A percentile compares a stretch with the other conserved stretches of the same genome.
Evolutionary conservation across 1,140 invertebrate genomes (phyloP).

Genomic region (Notospermus geniculatus): DNA sequence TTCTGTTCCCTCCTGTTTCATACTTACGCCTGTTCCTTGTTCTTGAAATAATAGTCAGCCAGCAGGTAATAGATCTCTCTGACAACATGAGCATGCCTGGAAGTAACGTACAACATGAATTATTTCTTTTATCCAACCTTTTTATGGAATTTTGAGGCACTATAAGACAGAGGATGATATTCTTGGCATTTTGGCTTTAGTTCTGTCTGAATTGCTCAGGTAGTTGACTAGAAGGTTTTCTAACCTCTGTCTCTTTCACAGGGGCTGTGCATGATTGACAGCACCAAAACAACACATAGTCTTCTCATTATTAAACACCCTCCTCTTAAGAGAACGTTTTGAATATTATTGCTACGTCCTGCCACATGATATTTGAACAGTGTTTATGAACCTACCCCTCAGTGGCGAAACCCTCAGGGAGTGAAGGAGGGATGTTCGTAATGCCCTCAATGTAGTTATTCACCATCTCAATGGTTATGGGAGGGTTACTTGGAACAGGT

Average conservation of each 20-base stretch:
- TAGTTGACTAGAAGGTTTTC: too few relatives aligned
- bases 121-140: background rate
- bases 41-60: slow-evolving; percentile 91
- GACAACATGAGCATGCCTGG: slow-evolving; percentile 32
- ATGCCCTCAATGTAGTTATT: slow-evolving; percentile 46
- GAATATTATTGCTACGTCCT: too few relatives aligned
- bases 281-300: too few relatives aligned
- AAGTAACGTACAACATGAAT: background rate
- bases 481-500: slow-evolving; percentile 58
- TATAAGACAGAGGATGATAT: background rate
- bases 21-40: slow-evolving; percentile 66
- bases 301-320: too few relatives aligned
- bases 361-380: too few relatives aligned
- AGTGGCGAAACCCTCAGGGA: background rate
- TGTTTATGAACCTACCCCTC: background rate
- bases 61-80: slow-evolving; percentile 82
- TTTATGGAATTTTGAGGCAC: background rate
- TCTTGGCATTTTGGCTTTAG: too few relatives aligned
- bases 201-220: too few relatives aligned
- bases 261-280: too few relatives aligned
- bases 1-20: slow-evolving; percentile 4
- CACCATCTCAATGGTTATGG: slow-evolving; percentile 27
- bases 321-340: too few relatives aligned
- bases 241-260: too few relatives aligned
- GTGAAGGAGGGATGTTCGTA: slow-evolving; percentile 10